These are phyloP conservation scores for Spea bombifrons DNA, from an alignment of 2,113 vertebrate genomes.

Conservation along the genomic window DNA sequence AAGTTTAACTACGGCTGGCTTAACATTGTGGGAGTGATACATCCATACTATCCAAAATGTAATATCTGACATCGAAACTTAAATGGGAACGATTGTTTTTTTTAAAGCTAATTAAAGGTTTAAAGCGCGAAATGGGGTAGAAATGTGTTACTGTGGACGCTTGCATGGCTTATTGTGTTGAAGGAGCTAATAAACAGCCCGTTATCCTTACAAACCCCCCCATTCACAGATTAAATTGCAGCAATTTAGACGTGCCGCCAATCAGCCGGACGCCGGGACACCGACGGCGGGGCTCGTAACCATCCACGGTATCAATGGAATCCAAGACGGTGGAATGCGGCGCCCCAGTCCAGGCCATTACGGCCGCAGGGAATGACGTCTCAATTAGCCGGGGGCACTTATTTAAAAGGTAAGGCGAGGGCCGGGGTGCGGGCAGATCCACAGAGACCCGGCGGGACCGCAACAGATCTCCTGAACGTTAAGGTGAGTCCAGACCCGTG, in stretches of 20 bases:
- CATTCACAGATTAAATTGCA: accelerated
- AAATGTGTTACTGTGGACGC: neutral
- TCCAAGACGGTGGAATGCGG: slow-evolving; percentile 57
- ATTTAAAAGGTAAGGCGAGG: slow-evolving; percentile 53
- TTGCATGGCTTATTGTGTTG: neutral
- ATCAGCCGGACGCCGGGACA: neutral
- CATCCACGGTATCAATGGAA: slow-evolving; percentile 45
- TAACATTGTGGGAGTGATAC: too few species aligned
- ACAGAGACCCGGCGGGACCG: neutral
- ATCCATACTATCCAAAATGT: too few species aligned
- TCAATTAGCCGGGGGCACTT: slow-evolving; percentile 6
- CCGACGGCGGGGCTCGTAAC: neutral
- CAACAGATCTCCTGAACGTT: neutral
- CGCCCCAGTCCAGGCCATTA: neutral
- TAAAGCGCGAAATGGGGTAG: neutral
- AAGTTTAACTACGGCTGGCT: too few species aligned
- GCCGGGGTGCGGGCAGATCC: neutral
- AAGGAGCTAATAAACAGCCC: neutral
- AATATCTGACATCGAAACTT: too few species aligned
- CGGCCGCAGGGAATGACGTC: neutral
- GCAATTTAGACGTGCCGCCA: neutral
- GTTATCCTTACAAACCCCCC: neutral
- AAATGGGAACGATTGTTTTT: too few species aligned
- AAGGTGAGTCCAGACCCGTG: slow-evolving; percentile 1
- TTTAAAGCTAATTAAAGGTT: neutral